A percentile compares a stretch with the other conserved stretches of the same genome.
Conservation (phyloP, 1,140 invertebrate species). For the Fopius arisanus region DNA sequence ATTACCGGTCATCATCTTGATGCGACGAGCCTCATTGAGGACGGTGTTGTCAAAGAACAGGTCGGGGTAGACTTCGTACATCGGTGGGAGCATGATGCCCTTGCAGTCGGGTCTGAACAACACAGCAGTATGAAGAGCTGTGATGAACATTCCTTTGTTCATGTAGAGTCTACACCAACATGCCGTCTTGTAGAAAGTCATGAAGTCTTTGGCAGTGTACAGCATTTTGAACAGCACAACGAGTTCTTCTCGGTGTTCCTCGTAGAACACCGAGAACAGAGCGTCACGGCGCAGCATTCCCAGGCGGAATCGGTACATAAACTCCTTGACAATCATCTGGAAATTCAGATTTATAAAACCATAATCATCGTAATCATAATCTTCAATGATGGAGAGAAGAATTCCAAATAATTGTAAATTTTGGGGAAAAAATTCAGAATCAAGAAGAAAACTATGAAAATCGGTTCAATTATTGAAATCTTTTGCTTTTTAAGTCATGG, state of each 20-base stretch:
- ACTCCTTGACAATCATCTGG: slow-evolving; percentile 68
- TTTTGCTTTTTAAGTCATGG: too few species aligned
- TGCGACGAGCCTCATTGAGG: slow-evolving; percentile 66
- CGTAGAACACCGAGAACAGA: slow-evolving; percentile 57
- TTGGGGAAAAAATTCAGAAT: slow-evolving; percentile 41
- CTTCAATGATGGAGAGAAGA: too few species aligned
- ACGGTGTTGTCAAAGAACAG: slow-evolving; percentile 69
- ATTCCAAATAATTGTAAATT: too few species aligned
- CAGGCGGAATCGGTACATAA: slow-evolving; percentile 61
- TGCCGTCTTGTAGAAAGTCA: slow-evolving; percentile 72
- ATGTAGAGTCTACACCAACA: slow-evolving; percentile 70
- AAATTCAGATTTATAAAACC: too few species aligned
- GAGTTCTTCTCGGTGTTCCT: slow-evolving; percentile 67
- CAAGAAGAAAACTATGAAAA: too few species aligned
- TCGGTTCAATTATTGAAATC: too few species aligned
- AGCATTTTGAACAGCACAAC: slow-evolving; percentile 68
- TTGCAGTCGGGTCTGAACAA: slow-evolving; percentile 70
- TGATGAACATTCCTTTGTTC: slow-evolving; percentile 72
- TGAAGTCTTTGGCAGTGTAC: slow-evolving; percentile 70
- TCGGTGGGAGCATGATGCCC: slow-evolving; percentile 69
- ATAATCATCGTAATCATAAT: too few species aligned
- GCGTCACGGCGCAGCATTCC: slow-evolving; percentile 58
- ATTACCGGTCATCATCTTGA: slow-evolving; percentile 67
- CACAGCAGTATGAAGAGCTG: slow-evolving; percentile 68
- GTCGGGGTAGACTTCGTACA: slow-evolving; percentile 73